phyloP scores from a whole-genome alignment of 2,797 vertebrate genomes.

The Podarcis siculus region DNA sequence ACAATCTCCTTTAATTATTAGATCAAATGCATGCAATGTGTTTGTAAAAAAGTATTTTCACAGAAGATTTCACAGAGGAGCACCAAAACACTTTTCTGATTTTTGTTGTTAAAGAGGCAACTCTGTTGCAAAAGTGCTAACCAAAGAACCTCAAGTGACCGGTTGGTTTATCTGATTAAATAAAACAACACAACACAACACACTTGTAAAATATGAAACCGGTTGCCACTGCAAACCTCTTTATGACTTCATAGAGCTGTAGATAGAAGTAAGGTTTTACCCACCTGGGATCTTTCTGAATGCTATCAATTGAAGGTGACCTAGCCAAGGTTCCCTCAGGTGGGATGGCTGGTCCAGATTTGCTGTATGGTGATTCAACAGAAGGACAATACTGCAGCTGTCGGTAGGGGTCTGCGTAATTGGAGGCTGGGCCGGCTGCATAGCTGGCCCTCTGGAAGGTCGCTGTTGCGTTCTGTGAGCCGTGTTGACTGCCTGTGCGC shows the following conservation, averaged over 20 bases:
- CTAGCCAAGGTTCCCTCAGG: conserved; percentile 96
- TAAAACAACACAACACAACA: conserved; percentile 12
- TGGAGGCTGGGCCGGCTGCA: conserved; percentile 88
- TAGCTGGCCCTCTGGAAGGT: conserved; percentile 95
- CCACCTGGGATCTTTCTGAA: conserved; percentile 99
- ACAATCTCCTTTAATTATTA: not conserved
- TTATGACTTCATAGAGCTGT: conserved; percentile 24
- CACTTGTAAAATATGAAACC: conserved; percentile 46
- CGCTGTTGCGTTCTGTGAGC: conserved; percentile 85
- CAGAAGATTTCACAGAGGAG: not conserved
- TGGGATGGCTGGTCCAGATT: conserved; percentile 95
- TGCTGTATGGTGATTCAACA: conserved; percentile 98
- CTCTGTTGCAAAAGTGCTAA: conserved; percentile 39
- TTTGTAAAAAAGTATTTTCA: conserved; percentile 19
- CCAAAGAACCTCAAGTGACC: not conserved
- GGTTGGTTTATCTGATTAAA: not conserved
- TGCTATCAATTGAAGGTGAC: conserved; percentile 98
- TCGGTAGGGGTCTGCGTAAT: conserved; percentile 95
- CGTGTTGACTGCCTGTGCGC: conserved; percentile 93
- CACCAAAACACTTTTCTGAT: not conserved
- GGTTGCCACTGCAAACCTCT: not conserved
- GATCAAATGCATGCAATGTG: not conserved
- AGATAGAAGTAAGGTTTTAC: conserved; percentile 67
- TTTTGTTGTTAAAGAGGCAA: not conserved
- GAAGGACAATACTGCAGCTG: conserved; percentile 99